These are phyloP conservation scores for Chiloscyllium punctatum DNA, from an alignment of 2,797 vertebrate genomes.

Conservation along the genomic window DNA sequence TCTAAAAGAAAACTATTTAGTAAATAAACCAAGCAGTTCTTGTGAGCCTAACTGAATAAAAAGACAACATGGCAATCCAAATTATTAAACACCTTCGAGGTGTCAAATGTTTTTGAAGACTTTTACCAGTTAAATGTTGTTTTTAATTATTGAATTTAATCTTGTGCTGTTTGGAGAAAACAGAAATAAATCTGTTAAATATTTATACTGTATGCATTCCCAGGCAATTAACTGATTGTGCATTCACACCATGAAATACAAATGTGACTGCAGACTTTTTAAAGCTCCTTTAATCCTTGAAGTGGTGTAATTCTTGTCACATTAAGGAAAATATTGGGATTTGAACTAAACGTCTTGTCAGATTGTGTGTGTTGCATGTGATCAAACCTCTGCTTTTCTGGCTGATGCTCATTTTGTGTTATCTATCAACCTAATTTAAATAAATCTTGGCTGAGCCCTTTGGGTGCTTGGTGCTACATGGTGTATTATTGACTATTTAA, in stretches of 20 bases:
- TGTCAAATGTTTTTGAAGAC: background rate
- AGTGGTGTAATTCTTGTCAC: background rate
- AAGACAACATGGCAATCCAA: background rate
- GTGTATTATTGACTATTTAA: constrained; percentile 46
- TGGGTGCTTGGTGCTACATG: constrained; percentile 58
- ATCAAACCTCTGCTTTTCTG: constrained; percentile 50
- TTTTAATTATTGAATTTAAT: background rate
- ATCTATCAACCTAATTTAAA: constrained; percentile 57
- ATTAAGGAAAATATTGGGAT: background rate
- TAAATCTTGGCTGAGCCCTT: constrained; percentile 60
- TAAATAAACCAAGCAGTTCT: background rate
- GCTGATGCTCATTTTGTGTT: constrained; percentile 53
- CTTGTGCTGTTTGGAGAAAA: background rate
- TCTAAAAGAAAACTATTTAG: background rate
- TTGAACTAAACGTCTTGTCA: constrained; percentile 48
- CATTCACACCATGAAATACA: background rate
- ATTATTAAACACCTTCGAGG: background rate
- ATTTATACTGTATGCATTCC: background rate
- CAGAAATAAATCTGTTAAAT: background rate
- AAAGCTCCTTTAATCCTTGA: background rate
- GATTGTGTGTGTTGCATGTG: constrained; percentile 52
- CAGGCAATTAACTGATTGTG: background rate
- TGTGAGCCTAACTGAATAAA: background rate
- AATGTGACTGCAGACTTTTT: background rate
- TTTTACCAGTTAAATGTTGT: background rate